phyloP scores from a whole-genome alignment of 2,888 invertebrate species.

The Schrankia costaestrigalis region DNA sequence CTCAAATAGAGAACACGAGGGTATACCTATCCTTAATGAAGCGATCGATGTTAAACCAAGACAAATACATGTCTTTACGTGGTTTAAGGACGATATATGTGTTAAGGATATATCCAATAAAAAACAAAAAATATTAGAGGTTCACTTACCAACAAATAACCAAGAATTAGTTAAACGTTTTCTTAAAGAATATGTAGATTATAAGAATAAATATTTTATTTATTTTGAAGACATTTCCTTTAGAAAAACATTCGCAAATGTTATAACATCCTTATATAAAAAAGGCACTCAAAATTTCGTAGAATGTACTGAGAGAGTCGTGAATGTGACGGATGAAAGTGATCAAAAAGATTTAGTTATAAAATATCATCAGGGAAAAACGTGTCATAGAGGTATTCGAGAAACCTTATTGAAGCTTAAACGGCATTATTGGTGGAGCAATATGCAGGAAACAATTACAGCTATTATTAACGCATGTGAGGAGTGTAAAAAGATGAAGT shows the following conservation, averaged over 20 bases:
- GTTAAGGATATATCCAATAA: too few species aligned
- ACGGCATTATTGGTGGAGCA: conserved; percentile 23
- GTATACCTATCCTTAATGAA: background rate
- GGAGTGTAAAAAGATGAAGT: conserved; percentile 17
- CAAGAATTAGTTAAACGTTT: background rate
- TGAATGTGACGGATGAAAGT: too few species aligned
- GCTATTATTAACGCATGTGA: conserved; percentile 27
- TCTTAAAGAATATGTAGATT: background rate
- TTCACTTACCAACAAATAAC: background rate
- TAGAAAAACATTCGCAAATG: background rate
- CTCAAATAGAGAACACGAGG: background rate
- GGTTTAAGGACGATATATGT: too few species aligned
- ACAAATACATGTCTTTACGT: too few species aligned
- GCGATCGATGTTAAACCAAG: background rate
- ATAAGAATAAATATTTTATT: background rate
- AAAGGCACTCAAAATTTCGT: background rate
- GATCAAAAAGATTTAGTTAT: too few species aligned
- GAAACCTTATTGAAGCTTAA: conserved; percentile 20
- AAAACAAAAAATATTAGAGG: background rate
- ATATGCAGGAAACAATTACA: conserved; percentile 19
- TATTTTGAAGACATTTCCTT: background rate
- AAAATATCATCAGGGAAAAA: too few species aligned
- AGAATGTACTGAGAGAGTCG: background rate
- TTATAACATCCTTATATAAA: background rate
- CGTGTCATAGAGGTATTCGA: conserved; percentile 26